Conservation (phyloP, 2,888 invertebrate species). For the Drosophila villosipedis region DNA sequence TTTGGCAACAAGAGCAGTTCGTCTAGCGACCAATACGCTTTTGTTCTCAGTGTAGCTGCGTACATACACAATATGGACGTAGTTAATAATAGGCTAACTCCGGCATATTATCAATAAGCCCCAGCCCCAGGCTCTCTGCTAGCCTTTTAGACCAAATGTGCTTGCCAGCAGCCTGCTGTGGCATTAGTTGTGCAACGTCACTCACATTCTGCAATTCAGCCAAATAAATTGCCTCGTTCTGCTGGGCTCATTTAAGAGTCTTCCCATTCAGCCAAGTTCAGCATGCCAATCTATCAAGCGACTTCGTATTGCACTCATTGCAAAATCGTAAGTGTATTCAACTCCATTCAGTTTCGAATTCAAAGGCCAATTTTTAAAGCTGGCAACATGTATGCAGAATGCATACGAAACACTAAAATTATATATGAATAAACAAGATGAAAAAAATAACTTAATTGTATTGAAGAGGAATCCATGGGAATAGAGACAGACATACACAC, state of each 20-base stretch:
- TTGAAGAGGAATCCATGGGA: background rate
- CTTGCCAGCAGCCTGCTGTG: background rate
- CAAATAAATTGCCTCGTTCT: background rate
- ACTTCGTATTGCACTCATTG: background rate
- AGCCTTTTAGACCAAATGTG: background rate
- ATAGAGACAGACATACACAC: background rate
- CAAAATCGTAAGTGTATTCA: background rate
- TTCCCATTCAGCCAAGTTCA: background rate
- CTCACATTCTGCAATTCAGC: background rate
- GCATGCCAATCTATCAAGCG: background rate
- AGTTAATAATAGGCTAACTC: background rate
- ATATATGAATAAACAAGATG: background rate
- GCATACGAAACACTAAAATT: slow-evolving; percentile 15
- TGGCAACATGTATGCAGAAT: slow-evolving; percentile 13
- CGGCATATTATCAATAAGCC: background rate
- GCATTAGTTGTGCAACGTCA: background rate
- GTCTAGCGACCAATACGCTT: background rate
- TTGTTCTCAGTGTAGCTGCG: background rate
- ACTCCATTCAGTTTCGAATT: background rate
- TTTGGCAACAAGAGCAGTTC: background rate
- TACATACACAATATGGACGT: background rate
- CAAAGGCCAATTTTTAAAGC: slow-evolving; percentile 1
- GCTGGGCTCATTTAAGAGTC: background rate
- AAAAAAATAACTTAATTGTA: slow-evolving; percentile 1
- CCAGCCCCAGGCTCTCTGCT: background rate